Evolutionary conservation across 1,140 invertebrate genomes (phyloP), one percentile per base, ranked within the genome.

Genomic region (Trachymyrmex cornetzi): DNA sequence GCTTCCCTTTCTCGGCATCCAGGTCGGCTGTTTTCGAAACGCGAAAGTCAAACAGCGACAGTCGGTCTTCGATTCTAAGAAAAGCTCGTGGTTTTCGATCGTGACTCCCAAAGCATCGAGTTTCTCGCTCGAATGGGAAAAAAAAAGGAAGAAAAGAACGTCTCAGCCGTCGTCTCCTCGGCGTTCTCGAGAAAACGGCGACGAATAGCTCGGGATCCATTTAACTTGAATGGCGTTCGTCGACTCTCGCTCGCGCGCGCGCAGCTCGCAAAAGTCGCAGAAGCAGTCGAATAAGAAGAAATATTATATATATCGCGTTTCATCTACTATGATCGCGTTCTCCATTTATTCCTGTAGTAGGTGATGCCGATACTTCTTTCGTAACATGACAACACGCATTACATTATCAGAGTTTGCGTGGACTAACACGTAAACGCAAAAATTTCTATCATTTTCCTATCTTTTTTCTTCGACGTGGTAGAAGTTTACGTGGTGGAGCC

Each of bases 161-260:
- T 34, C 63, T 3, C 3, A 9, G 1, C n/a, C 2, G n/a, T 57
- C 66, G 11, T 14, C 66, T 61, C 27, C 16, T 85, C 19, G 67
- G 71, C 50, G 59, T 87, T 64, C 16, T 74, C 61, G 63, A 87
- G 57, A 63, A 87, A 86, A 53, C 84, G 69, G 67, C 75, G 57
- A 34, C 61, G 57, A 81, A 87, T 61, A 38, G 7, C 69, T 77
- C 53, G 71, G 86, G 71, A 89, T 89, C 63, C 88, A 89, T 89
- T 89, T 89, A 87, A 82, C 88, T 87, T 59, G 64, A 87, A 89
- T 89, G 44, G 87, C 71, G 19, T 64, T 67, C 80, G 80, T 66
- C 72, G 50, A 44, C 55, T 82, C 63, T 7, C 48, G 55, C 27
- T 84, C 38, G 80, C 80, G 74, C 57, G 55, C 27, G 74, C 38